phyloP scores from a whole-genome alignment of 2,888 invertebrate species.

The Disparrhopalites patrizii region DNA sequence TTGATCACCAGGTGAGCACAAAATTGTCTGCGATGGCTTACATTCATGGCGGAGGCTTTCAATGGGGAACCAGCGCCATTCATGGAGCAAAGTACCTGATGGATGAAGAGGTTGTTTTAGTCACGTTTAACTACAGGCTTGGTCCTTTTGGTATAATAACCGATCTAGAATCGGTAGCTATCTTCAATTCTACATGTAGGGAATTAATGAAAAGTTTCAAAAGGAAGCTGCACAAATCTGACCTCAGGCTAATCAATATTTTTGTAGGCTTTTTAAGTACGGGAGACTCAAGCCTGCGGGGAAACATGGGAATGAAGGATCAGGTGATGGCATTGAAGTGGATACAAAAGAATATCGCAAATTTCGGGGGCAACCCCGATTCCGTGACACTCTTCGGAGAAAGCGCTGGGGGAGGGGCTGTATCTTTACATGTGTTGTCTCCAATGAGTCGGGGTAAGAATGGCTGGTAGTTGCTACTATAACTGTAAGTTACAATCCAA shows the following conservation, averaged over 20 bases:
- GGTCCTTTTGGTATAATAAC: conserved; percentile 13
- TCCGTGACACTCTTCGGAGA: conserved; percentile 22
- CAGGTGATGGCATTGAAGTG: conserved; percentile 27
- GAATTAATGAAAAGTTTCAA: too few relatives aligned
- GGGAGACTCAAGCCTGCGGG: conserved; percentile 38
- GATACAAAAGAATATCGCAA: conserved; percentile 5
- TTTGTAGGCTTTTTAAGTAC: conserved; percentile 44
- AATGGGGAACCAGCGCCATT: conserved; percentile 17
- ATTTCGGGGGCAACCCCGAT: conserved; percentile 18
- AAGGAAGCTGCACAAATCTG: too few relatives aligned
- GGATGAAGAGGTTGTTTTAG: conserved; percentile 21
- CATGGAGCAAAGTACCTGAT: conserved; percentile 22
- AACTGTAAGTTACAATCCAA: too few relatives aligned
- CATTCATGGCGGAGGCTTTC: conserved; percentile 25
- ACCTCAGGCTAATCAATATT: too few relatives aligned
- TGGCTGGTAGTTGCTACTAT: too few relatives aligned
- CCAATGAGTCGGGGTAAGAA: conserved; percentile 20
- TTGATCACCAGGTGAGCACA: neutral
- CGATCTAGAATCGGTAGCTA: too few relatives aligned
- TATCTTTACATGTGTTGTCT: conserved; percentile 3
- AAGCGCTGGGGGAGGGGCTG: conserved; percentile 15
- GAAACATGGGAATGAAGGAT: conserved; percentile 41
- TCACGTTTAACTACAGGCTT: conserved; percentile 15
- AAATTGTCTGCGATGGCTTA: conserved; percentile 12
- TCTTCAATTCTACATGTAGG: too few relatives aligned